Evolutionary conservation across 2,888 invertebrate species (phyloP), one percentile per base, ranked within the genome.

Genomic region (Stegophylla sp.): DNA sequence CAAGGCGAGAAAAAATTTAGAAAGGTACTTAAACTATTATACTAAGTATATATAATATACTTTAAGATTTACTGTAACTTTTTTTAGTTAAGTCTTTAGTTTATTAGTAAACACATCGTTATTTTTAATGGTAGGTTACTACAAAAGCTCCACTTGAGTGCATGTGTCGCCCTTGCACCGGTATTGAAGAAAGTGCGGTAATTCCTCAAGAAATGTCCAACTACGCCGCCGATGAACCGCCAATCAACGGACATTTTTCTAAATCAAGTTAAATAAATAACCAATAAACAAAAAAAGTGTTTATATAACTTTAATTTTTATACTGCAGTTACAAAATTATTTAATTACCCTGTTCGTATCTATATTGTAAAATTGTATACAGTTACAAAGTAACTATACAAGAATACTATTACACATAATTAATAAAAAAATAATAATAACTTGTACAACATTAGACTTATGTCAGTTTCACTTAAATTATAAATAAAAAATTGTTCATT

Each of bases 151-250:
- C 96, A 0, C 87, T 95, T 75, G 95, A 95, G 86, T 96, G 96
- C 85, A 96, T 96, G 95, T 96, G 96, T 85, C 91, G 96, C 51
- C 96, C 96, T 0, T 96, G 96, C 86, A 94, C 94, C 0, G 92
- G 92, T 17, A 91, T 96, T 9, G 95, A 96, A 86, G 95, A 96
- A 87, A 93, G 92, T 85, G 90, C 94, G 3, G 92, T 96, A 64
- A 90, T 96, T 83, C 95, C 96, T 3, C 95, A 96, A 88, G 96
- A 96, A 89, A 92, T 96, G 61, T 93, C 94, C 73, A 93, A 93
- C 59, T 95, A 94, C 85, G 89, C 92, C 15, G 89, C 92, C 10
- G 94, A 94, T 83, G 94, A 94, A 87, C 92, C 92, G 28, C 92
- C 93, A 0, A 88, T 95, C 28, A 92, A 92, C 82, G 92, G 92